These are phyloP conservation scores for Rutilus rutilus DNA, from an alignment of 2,113 vertebrate genomes.

Conservation along the genomic window DNA sequence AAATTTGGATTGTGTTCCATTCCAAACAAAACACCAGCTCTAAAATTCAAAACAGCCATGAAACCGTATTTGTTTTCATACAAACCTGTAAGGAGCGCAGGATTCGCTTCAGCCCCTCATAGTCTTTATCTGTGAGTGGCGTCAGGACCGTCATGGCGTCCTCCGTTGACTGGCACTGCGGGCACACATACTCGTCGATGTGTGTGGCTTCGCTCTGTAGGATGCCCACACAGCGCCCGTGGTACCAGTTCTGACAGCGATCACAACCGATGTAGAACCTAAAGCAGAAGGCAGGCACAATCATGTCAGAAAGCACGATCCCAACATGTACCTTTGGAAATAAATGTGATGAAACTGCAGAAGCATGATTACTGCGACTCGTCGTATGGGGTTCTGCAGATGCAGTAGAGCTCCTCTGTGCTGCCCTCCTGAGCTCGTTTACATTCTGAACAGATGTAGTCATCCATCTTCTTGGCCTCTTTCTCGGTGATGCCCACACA, in stretches of 20 bases:
- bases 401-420: conserved; percentile 87
- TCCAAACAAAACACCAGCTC: not conserved
- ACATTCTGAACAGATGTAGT: conserved; percentile 99
- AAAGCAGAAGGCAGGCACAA: not conserved
- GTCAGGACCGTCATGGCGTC: conserved; percentile 99
- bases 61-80: conserved; percentile 56
- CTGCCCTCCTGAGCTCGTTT: conserved; percentile 96
- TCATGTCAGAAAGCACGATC: not conserved
- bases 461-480: conserved; percentile 99
- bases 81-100: conserved; percentile 91
- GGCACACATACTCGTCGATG: conserved; percentile 97
- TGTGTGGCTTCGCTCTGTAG: conserved; percentile 96
- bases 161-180: conserved; percentile 97
- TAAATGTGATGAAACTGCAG: not conserved
- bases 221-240: conserved; percentile 97
- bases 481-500: conserved; percentile 99
- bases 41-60: not conserved
- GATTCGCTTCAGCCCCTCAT: conserved; percentile 92
- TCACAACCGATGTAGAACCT: conserved; percentile 99
- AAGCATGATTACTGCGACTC: conserved; percentile 72
- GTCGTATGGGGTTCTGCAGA: conserved; percentile 79
- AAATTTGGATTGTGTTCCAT: not conserved
- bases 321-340: not conserved
- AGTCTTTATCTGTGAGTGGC: conserved; percentile 95
- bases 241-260: conserved; percentile 99